These are phyloP conservation scores for Calliphora vomitoria DNA, from an alignment of 2,888 invertebrate genomes.

Conservation along the genomic window DNA sequence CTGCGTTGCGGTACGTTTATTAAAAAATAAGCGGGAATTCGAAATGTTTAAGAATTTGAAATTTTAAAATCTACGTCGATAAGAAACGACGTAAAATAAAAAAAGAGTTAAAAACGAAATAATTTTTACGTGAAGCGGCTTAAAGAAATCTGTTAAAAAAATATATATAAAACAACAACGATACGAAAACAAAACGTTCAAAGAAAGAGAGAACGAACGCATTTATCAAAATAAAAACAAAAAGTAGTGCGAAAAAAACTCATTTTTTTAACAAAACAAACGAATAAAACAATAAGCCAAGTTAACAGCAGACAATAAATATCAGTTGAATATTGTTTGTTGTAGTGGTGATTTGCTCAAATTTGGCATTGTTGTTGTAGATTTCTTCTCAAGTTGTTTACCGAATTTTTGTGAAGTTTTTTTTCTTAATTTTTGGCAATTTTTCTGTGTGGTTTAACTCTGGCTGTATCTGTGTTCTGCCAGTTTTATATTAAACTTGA, in stretches of 20 bases:
- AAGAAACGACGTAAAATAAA: slow-evolving; percentile 33
- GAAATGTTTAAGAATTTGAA: neutral
- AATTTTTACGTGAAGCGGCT: slow-evolving; percentile 43
- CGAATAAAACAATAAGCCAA: slow-evolving; percentile 60
- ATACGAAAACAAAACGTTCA: neutral
- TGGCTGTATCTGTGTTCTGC: slow-evolving; percentile 51
- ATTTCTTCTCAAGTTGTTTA: slow-evolving; percentile 55
- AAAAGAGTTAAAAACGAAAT: slow-evolving; percentile 37
- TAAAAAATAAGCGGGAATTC: slow-evolving; percentile 40
- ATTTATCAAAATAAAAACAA: slow-evolving; percentile 50
- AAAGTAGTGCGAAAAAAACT: slow-evolving; percentile 54
- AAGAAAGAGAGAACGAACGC: slow-evolving; percentile 45
- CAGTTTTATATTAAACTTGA: slow-evolving; percentile 66
- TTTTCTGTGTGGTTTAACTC: slow-evolving; percentile 32
- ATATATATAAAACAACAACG: slow-evolving; percentile 22
- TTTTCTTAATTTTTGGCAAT: slow-evolving; percentile 50
- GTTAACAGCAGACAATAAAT: slow-evolving; percentile 42
- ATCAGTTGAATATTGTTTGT: slow-evolving; percentile 20
- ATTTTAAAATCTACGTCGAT: slow-evolving; percentile 31
- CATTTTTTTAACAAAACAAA: neutral
- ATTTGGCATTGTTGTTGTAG: slow-evolving; percentile 36
- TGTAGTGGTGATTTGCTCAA: slow-evolving; percentile 36
- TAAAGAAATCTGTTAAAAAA: slow-evolving; percentile 32
- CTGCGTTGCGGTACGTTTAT: slow-evolving; percentile 74
- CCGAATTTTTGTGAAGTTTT: slow-evolving; percentile 52